Evolutionary conservation across 2,113 vertebrate species (phyloP).

Genomic region (Saccopteryx bilineata): DNA sequence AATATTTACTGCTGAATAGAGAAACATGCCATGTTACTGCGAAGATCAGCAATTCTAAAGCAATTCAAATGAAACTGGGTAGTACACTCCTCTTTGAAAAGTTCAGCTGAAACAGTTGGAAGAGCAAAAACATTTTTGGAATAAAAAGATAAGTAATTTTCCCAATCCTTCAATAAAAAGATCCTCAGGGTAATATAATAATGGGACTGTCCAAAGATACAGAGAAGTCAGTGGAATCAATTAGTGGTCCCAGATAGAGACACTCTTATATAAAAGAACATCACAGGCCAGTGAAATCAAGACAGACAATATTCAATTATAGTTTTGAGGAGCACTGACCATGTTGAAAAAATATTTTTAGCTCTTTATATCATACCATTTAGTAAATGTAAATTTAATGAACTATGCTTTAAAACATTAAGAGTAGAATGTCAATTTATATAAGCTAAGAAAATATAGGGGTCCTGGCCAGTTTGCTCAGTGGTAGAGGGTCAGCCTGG

Average conservation of each 20-base stretch:
- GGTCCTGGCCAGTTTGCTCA: too few species aligned
- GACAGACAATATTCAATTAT: not conserved
- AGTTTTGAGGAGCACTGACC: not conserved
- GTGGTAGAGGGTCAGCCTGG: too few species aligned
- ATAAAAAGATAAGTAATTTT: conserved; percentile 48
- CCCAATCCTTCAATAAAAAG: not conserved
- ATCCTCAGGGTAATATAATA: conserved; percentile 36
- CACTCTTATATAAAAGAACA: not conserved
- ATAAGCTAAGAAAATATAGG: conserved; percentile 43
- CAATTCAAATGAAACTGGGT: not conserved
- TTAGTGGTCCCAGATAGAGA: not conserved
- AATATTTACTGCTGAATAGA: conserved; percentile 13
- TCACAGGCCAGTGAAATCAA: not conserved
- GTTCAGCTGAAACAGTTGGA: not conserved
- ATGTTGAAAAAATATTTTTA: not conserved
- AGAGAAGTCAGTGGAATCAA: conserved; percentile 4
- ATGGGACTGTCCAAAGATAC: not conserved
- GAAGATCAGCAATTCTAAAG: not conserved
- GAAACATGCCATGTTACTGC: not conserved
- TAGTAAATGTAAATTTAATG: not conserved
- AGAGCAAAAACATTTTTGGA: conserved; percentile 38
- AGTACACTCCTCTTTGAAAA: not conserved
- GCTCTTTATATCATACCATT: not conserved
- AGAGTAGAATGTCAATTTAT: not conserved
- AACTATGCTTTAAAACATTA: not conserved